phyloP scores from a whole-genome alignment of 2,113 vertebrate genomes.

The Columba janthina region DNA sequence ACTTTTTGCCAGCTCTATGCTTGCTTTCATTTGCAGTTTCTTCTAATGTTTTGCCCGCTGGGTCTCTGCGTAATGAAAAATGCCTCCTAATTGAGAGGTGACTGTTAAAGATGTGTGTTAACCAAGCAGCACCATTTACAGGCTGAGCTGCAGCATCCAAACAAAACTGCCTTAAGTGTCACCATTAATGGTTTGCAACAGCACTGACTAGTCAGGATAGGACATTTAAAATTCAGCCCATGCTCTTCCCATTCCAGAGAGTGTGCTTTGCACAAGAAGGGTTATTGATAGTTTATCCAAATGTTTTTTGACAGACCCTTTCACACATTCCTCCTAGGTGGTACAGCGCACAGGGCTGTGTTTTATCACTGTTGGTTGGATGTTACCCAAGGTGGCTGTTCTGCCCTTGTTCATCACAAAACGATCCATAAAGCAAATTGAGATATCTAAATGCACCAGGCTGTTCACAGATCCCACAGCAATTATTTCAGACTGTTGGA shows the following conservation, averaged over 20 bases:
- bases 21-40: not conserved
- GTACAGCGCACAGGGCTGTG: not conserved
- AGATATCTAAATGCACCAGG: constrained; percentile 46
- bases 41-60: not conserved
- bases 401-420: constrained; percentile 56
- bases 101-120: not conserved
- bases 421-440: constrained; percentile 51
- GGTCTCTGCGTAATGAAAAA: not conserved
- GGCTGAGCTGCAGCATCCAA: not conserved
- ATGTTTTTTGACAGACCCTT: constrained; percentile 57
- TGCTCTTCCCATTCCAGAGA: not conserved
- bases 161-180: not conserved
- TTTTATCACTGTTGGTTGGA: constrained; percentile 52
- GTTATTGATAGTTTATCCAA: constrained; percentile 56
- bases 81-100: not conserved
- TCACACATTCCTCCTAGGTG: constrained; percentile 48
- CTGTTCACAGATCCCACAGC: constrained; percentile 44
- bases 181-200: not conserved
- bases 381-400: constrained; percentile 41
- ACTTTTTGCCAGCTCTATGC: not conserved
- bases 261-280: constrained; percentile 8
- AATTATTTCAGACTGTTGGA: constrained; percentile 34
- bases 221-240: constrained; percentile 17
- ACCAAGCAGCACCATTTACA: not conserved
- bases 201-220: not conserved